A percentile compares a stretch with the other conserved stretches of the same genome.
phyloP scores from a whole-genome alignment of 2,888 invertebrate genomes.

The Sminthurinus aureus region DNA sequence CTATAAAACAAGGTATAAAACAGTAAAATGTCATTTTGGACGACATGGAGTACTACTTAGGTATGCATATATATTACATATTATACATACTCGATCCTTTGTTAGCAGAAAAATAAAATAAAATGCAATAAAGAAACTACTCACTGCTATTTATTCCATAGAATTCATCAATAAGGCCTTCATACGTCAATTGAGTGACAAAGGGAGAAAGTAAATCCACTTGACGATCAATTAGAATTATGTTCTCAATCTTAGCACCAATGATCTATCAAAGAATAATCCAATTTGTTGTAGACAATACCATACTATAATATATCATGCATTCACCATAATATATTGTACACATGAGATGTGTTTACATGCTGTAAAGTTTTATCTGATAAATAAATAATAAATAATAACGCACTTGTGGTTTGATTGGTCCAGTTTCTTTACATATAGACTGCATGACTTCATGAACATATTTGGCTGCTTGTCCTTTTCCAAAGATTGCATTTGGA shows the following conservation, averaged over 20 bases:
- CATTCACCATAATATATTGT: too few relatives aligned
- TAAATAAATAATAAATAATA: constrained; percentile 59
- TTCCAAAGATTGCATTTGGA: constrained; percentile 87
- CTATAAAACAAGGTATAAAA: constrained; percentile 62
- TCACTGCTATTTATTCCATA: constrained; percentile 81
- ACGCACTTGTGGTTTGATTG: constrained; percentile 64
- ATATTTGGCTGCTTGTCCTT: constrained; percentile 85
- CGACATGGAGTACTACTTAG: background rate
- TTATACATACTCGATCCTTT: background rate
- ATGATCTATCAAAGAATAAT: constrained; percentile 48
- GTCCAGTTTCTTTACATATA: constrained; percentile 71
- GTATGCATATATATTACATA: background rate
- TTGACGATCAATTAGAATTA: constrained; percentile 88
- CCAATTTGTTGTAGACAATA: too few relatives aligned
- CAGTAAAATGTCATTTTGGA: too few relatives aligned
- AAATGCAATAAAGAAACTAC: constrained; percentile 48
- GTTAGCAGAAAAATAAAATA: background rate
- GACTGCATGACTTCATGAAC: constrained; percentile 87
- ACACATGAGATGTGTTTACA: too few relatives aligned
- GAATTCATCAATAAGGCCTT: constrained; percentile 95
- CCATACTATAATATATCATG: too few relatives aligned
- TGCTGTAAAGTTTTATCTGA: too few relatives aligned
- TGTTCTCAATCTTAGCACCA: constrained; percentile 79
- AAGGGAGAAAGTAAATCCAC: constrained; percentile 92
- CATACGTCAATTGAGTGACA: constrained; percentile 94